Evolutionary conservation across 1,140 invertebrate species (phyloP).

Genomic region (Eupristina koningsbergeri): DNA sequence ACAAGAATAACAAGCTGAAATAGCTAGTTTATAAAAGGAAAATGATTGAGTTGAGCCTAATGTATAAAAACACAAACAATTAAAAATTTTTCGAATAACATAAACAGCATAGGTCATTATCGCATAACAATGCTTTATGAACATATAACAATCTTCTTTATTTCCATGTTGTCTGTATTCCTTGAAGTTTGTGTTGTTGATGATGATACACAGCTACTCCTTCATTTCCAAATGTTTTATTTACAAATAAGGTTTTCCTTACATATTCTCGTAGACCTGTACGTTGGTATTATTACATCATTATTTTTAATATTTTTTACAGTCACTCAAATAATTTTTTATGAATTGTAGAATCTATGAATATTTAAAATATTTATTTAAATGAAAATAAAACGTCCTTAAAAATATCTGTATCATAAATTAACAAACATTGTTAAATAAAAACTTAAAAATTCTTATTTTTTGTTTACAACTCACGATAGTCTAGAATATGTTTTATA

Average conservation of each 20-base stretch:
- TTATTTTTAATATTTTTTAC: constrained; percentile 40
- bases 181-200: constrained; percentile 31
- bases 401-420: constrained; percentile 23
- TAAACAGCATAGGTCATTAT: constrained; percentile 34
- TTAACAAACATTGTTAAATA: constrained; percentile 11
- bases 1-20: constrained; percentile 44
- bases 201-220: constrained; percentile 39
- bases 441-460: constrained; percentile 25
- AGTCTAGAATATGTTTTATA: constrained; percentile 28
- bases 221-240: constrained; percentile 46
- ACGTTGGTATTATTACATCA: constrained; percentile 53
- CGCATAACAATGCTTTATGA: constrained; percentile 39
- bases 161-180: constrained; percentile 32
- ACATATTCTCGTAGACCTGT: constrained; percentile 51
- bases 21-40: constrained; percentile 44
- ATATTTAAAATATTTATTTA: constrained; percentile 32
- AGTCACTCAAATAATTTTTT: constrained; percentile 11
- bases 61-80: constrained; percentile 43
- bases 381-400: constrained; percentile 20
- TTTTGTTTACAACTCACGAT: constrained; percentile 33
- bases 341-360: constrained; percentile 31
- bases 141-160: constrained; percentile 37
- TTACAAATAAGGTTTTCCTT: constrained; percentile 53
- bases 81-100: constrained; percentile 47
- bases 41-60: constrained; percentile 33